A percentile compares a stretch with the other conserved stretches of the same genome.
Evolutionary conservation across 2,797 vertebrate species (phyloP).

Genomic region (Champsocephalus esox): DNA sequence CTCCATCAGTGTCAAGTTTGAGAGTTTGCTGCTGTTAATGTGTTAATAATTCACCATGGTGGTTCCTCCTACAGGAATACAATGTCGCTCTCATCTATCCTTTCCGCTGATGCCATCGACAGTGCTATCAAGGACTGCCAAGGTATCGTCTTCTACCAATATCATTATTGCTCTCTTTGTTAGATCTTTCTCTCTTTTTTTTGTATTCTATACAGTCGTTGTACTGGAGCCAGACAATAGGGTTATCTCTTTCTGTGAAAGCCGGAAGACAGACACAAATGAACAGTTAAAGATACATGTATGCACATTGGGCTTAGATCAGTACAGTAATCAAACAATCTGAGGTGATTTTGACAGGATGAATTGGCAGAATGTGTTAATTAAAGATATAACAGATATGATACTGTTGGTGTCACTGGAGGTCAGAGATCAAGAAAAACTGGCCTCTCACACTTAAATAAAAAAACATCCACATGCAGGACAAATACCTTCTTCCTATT

Average conservation of each 20-base stretch:
- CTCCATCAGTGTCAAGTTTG: constrained; percentile 14
- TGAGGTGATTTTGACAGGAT: neutral
- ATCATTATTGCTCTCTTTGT: constrained; percentile 64
- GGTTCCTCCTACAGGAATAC: constrained; percentile 85
- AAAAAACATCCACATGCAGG: neutral
- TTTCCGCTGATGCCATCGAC: constrained; percentile 92
- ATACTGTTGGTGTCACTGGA: neutral
- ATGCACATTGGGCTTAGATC: too few species aligned
- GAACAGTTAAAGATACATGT: neutral
- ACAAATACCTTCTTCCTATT: neutral
- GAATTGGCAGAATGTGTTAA: neutral
- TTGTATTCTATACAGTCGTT: constrained; percentile 16
- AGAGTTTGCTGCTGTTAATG: constrained; percentile 31
- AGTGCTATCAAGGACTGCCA: constrained; percentile 96
- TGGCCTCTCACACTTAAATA: neutral
- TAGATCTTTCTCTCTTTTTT: constrained; percentile 22
- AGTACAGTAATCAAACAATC: neutral
- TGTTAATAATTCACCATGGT: constrained; percentile 74
- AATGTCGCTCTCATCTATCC: constrained; percentile 94
- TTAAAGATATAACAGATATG: neutral
- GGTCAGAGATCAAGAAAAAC: neutral
- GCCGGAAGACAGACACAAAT: neutral
- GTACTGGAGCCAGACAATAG: neutral
- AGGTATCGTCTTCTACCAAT: constrained; percentile 87
- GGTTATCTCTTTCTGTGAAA: neutral